Percentiles rank a stretch among this genome's conserved stretches.
These are phyloP conservation scores for Rhinichthys osculus DNA, from an alignment of 2,797 vertebrate species.

Conservation along the genomic window DNA sequence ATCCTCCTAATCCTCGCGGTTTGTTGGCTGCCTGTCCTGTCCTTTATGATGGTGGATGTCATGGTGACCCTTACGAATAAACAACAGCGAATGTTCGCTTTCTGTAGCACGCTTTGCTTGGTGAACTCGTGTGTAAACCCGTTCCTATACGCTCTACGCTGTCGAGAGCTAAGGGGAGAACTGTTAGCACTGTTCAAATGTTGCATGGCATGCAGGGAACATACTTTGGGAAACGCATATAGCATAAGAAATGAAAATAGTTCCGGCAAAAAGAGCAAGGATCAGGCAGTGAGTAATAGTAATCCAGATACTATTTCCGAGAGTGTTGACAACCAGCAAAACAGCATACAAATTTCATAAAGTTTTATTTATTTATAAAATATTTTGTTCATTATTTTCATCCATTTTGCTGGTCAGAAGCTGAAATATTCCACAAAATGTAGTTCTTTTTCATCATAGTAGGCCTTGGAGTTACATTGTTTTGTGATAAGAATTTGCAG, in stretches of 20 bases:
- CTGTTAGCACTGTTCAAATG: slow-evolving; percentile 65
- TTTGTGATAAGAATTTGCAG: background rate
- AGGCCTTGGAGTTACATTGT: background rate
- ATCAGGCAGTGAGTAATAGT: slow-evolving; percentile 3
- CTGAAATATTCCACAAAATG: background rate
- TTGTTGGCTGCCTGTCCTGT: slow-evolving; percentile 89
- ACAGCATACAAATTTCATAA: background rate
- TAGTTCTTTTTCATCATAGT: background rate
- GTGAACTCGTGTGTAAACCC: slow-evolving; percentile 91
- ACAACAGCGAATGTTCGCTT: slow-evolving; percentile 86
- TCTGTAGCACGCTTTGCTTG: slow-evolving; percentile 91
- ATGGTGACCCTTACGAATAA: slow-evolving; percentile 61
- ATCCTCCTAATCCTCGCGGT: slow-evolving; percentile 84
- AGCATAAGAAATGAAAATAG: background rate
- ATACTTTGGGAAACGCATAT: background rate
- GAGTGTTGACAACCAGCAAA: slow-evolving; percentile 59
- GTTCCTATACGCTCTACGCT: slow-evolving; percentile 87
- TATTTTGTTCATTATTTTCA: background rate
- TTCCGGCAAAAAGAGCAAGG: background rate
- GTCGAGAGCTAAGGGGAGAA: slow-evolving; percentile 82
- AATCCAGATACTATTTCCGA: slow-evolving; percentile 63
- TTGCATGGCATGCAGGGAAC: slow-evolving; percentile 26
- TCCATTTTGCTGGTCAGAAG: background rate
- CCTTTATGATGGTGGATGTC: slow-evolving; percentile 86
- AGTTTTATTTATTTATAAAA: background rate